These are phyloP conservation scores for Dendrolimus kikuchii DNA, from an alignment of 1,140 invertebrate genomes.

Conservation along the genomic window DNA sequence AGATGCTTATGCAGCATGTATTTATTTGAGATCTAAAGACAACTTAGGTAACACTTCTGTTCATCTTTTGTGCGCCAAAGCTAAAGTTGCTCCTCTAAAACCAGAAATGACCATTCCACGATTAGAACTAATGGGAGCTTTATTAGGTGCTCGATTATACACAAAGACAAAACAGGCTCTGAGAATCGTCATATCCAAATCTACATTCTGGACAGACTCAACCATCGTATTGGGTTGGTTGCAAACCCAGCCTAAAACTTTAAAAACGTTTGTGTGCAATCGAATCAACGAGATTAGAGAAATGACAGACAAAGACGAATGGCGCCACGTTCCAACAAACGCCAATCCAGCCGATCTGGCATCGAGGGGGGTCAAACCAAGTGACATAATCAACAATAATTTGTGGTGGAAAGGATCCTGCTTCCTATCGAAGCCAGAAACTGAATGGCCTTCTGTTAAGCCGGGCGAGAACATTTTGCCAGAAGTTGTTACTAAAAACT, in stretches of 20 bases:
- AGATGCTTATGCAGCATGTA: slow-evolving; percentile 4
- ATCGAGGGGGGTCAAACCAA: slow-evolving; percentile 14
- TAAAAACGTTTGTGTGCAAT: slow-evolving; percentile 20
- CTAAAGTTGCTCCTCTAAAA: slow-evolving; percentile 7
- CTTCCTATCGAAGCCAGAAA: slow-evolving; percentile 7
- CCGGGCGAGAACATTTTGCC: too few species aligned
- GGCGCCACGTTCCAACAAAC: slow-evolving; percentile 13
- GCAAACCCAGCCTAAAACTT: slow-evolving; percentile 4
- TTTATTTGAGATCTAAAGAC: slow-evolving; percentile 1
- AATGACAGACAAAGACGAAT: slow-evolving; percentile 4
- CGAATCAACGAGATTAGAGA: slow-evolving; percentile 17
- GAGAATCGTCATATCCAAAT: background rate
- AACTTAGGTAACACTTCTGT: background rate
- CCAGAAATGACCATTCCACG: slow-evolving; percentile 15
- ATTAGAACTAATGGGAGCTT: slow-evolving; percentile 12
- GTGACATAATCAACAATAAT: background rate
- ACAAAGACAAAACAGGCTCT: slow-evolving; percentile 3
- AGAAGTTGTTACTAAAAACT: too few species aligned
- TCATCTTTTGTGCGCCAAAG: slow-evolving; percentile 5
- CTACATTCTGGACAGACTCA: slow-evolving; percentile 17
- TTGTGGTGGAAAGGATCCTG: slow-evolving; percentile 13
- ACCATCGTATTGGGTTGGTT: slow-evolving; percentile 20
- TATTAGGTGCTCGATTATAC: slow-evolving; percentile 10
- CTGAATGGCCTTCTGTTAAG: slow-evolving; percentile 1
- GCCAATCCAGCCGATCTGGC: slow-evolving; percentile 22